Evolutionary conservation across 2,113 vertebrate genomes (phyloP), one percentile per base, ranked within the genome.

Genomic region (Silurus meridionalis): DNA sequence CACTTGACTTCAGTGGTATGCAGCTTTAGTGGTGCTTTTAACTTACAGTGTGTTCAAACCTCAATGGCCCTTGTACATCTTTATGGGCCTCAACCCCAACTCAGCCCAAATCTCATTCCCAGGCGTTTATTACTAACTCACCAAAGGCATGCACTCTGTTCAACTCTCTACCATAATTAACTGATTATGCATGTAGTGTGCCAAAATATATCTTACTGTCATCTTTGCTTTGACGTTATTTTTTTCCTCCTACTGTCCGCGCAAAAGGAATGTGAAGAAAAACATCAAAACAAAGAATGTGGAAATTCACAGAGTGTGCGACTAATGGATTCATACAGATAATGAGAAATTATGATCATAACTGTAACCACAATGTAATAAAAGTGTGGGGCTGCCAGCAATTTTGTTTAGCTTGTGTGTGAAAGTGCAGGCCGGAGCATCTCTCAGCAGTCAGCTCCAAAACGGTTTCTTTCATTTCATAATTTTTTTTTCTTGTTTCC

Each of bases 1-100:
- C 55, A 82, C 66, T 82, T 80, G 80, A 79, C 75, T 75, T 50
- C 37, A 21, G 60, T 69, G 82, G 85, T 79, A 82, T 88, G 75
- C 63, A 19, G 14, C 46, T 80, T 85, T 69, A 19, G 66, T 61
- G 80, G n/a, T 85, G 28, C 74, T 78, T 74, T 84, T 63, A 25
- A 61, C 5, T 14, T 55, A 37, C 6, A n/a, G 14, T 53, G 0
- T 23, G 58, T 85, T 37, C 8, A 53, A 4, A 57, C 14, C 46
- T 85, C 25, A 14, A 0, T 67, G 4, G 25, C 74, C 10, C 5
- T 72, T 7, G 21, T 50, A 28, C 46, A 2, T 57, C 52, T 9
- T 25, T 69, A 71, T 8, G 15, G 53, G 67, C 66, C 67, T 72
- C 28, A 15, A 6, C 8, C 28, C 48, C 46, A 17, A 15, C 53